A percentile compares a stretch with the other conserved stretches of the same genome.
Evolutionary conservation across 30 jellyfish, hydroid and myxozoan species (phyloP).

Genomic region (Nemopilema nomurai): DNA sequence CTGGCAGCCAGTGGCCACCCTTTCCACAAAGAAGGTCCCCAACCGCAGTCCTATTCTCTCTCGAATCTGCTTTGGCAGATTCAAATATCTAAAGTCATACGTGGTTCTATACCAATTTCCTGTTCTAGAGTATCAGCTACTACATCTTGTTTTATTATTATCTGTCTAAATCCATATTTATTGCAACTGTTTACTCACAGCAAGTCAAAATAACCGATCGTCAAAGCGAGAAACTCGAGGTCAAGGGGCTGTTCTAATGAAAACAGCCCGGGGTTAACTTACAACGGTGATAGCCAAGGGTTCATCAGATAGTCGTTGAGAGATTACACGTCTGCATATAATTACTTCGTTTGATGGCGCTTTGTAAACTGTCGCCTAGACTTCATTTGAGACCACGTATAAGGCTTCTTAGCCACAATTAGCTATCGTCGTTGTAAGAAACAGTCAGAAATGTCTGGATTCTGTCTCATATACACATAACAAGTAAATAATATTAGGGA

Average conservation of each 20-base stretch:
- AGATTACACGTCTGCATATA: no score
- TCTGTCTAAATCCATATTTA: not conserved
- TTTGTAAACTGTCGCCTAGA: not conserved
- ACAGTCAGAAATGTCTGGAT: no score
- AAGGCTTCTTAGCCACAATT: no score
- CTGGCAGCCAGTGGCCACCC: not conserved
- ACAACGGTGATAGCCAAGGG: not conserved
- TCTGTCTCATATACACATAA: no score
- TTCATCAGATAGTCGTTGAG: not conserved
- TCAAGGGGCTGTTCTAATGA: not conserved
- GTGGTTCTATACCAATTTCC: constrained; percentile 28
- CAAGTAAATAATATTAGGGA: no score
- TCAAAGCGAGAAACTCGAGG: not conserved
- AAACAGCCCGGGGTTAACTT: not conserved
- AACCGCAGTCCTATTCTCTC: not conserved
- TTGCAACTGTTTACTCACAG: not conserved
- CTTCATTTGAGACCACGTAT: not conserved
- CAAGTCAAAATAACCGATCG: not conserved
- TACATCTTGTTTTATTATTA: not conserved
- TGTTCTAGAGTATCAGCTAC: not conserved
- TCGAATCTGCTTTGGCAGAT: constrained; percentile 3
- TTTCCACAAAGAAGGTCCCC: not conserved
- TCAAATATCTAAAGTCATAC: not conserved
- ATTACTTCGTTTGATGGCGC: no score
- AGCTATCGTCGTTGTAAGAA: no score